Evolutionary conservation across 2,113 vertebrate genomes (phyloP).

Genomic region (Leptobrachium leishanense): DNA sequence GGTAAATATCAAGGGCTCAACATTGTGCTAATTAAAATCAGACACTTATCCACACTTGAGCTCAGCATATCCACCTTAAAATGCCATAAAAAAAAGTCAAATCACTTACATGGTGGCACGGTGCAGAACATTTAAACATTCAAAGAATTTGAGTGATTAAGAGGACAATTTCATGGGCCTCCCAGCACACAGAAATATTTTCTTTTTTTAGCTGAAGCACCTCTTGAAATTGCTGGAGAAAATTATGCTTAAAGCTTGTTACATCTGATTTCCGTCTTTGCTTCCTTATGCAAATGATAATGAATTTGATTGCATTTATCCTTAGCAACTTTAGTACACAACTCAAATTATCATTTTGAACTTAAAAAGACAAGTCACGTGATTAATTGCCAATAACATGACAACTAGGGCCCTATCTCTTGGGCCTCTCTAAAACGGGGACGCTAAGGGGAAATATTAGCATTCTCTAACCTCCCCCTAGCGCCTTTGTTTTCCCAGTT

Average conservation of each 20-base stretch:
- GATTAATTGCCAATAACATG: conserved; percentile 25
- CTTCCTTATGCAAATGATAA: conserved; percentile 48
- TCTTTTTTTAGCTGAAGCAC: conserved; percentile 50
- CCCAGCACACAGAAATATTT: conserved; percentile 28
- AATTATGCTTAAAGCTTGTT: conserved; percentile 46
- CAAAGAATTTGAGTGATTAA: conserved; percentile 45
- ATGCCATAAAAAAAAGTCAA: conserved; percentile 29
- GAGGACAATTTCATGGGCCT: conserved; percentile 45
- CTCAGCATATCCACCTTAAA: conserved; percentile 36
- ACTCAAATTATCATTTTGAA: conserved; percentile 35
- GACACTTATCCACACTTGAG: conserved; percentile 35
- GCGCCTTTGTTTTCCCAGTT: too few species aligned
- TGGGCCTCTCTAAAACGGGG: too few species aligned
- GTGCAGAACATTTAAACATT: conserved; percentile 29
- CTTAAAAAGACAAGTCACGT: conserved; percentile 13
- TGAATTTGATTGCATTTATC: conserved; percentile 42
- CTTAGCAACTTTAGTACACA: conserved; percentile 29
- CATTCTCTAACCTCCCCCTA: too few species aligned
- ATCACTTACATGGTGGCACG: conserved; percentile 40
- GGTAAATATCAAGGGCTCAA: conserved; percentile 41
- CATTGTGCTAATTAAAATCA: conserved; percentile 39
- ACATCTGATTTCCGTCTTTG: conserved; percentile 47
- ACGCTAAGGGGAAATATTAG: too few species aligned
- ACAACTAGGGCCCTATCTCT: background rate
- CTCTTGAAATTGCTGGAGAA: conserved; percentile 45